These are phyloP conservation scores for Cyprinella venusta DNA, from an alignment of 2,797 vertebrate genomes.

Conservation along the genomic window DNA sequence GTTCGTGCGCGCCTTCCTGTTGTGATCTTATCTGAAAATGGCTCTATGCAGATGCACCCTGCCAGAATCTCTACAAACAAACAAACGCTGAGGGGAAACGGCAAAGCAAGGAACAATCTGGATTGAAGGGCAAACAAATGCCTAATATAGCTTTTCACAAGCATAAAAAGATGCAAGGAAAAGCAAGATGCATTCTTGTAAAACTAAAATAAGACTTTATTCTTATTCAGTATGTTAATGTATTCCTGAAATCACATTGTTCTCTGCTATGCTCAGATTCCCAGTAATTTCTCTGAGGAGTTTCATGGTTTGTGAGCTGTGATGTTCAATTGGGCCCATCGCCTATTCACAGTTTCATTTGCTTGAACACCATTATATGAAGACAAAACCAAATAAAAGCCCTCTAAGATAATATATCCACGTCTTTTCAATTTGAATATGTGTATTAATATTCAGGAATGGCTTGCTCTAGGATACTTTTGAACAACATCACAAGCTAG, in stretches of 20 bases:
- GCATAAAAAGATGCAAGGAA: background rate
- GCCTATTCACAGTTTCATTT: conserved; percentile 34
- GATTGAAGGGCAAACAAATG: conserved; percentile 34
- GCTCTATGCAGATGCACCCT: conserved; percentile 40
- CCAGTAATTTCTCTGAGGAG: conserved; percentile 48
- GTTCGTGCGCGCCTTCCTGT: conserved; percentile 18
- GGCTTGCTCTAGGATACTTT: conserved; percentile 2
- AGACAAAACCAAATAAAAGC: conserved; percentile 28
- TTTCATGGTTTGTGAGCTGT: conserved; percentile 35
- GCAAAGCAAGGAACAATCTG: conserved; percentile 24
- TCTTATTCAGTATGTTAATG: conserved; percentile 42
- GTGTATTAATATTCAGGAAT: conserved; percentile 13
- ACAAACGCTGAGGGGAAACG: conserved; percentile 9
- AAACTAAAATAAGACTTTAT: conserved; percentile 18
- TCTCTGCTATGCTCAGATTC: conserved; percentile 39
- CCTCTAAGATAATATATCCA: conserved; percentile 20
- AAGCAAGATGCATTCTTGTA: conserved; percentile 6
- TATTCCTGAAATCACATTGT: conserved; percentile 47
- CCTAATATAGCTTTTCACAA: conserved; percentile 20
- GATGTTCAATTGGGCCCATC: conserved; percentile 39
- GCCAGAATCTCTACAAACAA: conserved; percentile 27
- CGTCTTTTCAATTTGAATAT: conserved; percentile 20
- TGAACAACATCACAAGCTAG: background rate
- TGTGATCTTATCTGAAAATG: conserved; percentile 42
- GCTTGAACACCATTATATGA: conserved; percentile 7